Evolutionary conservation across 2,113 vertebrate species (phyloP).

Genomic region (Saccopteryx leptura): DNA sequence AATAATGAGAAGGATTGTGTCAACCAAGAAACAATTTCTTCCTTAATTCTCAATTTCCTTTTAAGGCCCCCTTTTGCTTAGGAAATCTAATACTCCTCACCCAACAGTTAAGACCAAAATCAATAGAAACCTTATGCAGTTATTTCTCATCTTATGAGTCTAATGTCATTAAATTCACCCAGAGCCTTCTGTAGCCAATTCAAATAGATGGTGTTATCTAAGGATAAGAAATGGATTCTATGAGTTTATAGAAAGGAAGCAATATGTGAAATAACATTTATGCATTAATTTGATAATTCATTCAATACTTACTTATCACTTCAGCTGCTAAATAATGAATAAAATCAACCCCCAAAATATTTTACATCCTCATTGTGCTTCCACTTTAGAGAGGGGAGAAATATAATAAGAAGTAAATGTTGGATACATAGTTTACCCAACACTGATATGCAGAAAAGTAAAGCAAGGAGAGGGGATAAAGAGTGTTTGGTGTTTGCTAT

Average conservation of each 20-base stretch:
- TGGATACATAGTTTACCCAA: background rate
- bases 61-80: constrained; percentile 26
- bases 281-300: background rate
- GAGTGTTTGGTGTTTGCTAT: background rate
- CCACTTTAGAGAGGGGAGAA: background rate
- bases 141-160: constrained; percentile 51
- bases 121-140: constrained; percentile 45
- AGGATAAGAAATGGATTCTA: background rate
- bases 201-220: background rate
- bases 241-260: background rate
- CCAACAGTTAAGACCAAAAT: constrained; percentile 66
- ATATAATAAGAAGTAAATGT: background rate
- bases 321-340: background rate
- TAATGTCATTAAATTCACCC: constrained; percentile 38
- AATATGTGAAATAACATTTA: constrained; percentile 8
- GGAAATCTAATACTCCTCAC: constrained; percentile 60
- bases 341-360: background rate
- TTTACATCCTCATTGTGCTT: background rate
- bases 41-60: constrained; percentile 67
- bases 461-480: background rate
- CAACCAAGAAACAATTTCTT: constrained; percentile 30
- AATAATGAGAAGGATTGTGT: constrained; percentile 35
- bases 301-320: background rate
- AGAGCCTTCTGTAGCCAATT: constrained; percentile 32
- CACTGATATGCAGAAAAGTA: background rate